These are phyloP conservation scores for Sinopyrophorus schimmeli DNA, from an alignment of 2,888 invertebrate species.

Conservation along the genomic window DNA sequence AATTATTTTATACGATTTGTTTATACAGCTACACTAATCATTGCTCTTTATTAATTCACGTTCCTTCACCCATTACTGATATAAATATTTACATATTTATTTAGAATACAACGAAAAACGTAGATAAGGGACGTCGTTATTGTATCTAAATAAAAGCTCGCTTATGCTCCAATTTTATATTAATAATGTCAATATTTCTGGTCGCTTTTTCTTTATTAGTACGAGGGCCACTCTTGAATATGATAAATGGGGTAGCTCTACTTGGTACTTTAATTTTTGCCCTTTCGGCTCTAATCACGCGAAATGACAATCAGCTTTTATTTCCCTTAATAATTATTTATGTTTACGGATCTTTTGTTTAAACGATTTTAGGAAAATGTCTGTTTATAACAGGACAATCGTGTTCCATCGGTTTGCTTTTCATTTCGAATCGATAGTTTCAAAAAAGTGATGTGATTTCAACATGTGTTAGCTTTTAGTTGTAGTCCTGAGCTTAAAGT, in stretches of 20 bases:
- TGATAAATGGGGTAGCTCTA: constrained; percentile 36
- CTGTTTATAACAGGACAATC: too few relatives aligned
- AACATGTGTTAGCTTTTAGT: constrained; percentile 16
- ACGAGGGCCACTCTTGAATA: constrained; percentile 29
- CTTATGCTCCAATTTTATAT: constrained; percentile 12
- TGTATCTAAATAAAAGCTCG: constrained; percentile 27
- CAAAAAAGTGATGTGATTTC: too few relatives aligned
- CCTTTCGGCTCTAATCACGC: constrained; percentile 43
- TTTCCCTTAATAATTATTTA: constrained; percentile 49
- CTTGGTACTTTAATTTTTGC: constrained; percentile 41
- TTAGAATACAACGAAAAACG: constrained; percentile 24
- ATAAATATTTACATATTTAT: constrained; percentile 8
- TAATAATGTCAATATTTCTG: constrained; percentile 2
- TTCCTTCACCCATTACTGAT: constrained; percentile 1
- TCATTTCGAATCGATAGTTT: too few relatives aligned
- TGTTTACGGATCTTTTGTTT: too few relatives aligned
- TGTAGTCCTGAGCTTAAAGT: constrained; percentile 10
- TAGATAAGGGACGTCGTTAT: constrained; percentile 29
- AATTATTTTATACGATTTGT: constrained; percentile 9
- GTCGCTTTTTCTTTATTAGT: constrained; percentile 13
- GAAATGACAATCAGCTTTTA: constrained; percentile 49
- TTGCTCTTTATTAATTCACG: constrained; percentile 14
- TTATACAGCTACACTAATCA: constrained; percentile 7
- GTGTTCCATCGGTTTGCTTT: too few relatives aligned
- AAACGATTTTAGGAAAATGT: too few relatives aligned